phyloP scores from a whole-genome alignment of 2,797 vertebrate genomes.

The Nothura maculosa region DNA sequence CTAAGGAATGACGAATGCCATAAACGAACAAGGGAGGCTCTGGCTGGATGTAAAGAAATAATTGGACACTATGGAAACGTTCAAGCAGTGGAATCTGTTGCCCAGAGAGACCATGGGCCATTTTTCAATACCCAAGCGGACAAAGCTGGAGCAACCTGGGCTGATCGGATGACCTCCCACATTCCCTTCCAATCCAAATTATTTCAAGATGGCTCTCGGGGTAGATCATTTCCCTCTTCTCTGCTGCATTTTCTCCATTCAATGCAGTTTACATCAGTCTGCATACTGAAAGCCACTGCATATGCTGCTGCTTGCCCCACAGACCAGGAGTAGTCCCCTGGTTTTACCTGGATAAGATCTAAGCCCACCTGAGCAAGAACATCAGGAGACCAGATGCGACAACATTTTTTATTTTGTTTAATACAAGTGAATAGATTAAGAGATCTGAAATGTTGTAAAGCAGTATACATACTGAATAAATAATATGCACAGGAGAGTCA shows the following conservation, averaged over 20 bases:
- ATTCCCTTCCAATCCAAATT: neutral
- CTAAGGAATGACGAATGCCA: neutral
- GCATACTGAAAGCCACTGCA: neutral
- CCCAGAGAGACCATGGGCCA: neutral
- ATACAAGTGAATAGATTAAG: slow-evolving; percentile 92
- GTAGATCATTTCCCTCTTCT: neutral
- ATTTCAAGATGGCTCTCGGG: neutral
- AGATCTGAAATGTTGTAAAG: slow-evolving; percentile 91
- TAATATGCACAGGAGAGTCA: slow-evolving; percentile 93
- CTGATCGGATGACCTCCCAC: neutral
- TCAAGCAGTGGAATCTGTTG: neutral
- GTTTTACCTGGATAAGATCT: neutral
- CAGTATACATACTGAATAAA: slow-evolving; percentile 88
- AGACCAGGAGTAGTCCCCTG: neutral
- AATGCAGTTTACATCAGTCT: neutral
- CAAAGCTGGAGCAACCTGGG: neutral
- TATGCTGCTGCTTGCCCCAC: neutral
- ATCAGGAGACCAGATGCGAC: slow-evolving; percentile 59
- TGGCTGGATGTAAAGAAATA: neutral
- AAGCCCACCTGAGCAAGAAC: slow-evolving; percentile 54
- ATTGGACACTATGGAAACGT: accelerated
- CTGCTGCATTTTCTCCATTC: neutral
- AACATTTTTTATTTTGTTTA: slow-evolving; percentile 88
- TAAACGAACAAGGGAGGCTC: neutral
- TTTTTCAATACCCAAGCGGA: neutral